phyloP scores from a whole-genome alignment of 2,797 vertebrate genomes.

The Nannoperca obscura region DNA sequence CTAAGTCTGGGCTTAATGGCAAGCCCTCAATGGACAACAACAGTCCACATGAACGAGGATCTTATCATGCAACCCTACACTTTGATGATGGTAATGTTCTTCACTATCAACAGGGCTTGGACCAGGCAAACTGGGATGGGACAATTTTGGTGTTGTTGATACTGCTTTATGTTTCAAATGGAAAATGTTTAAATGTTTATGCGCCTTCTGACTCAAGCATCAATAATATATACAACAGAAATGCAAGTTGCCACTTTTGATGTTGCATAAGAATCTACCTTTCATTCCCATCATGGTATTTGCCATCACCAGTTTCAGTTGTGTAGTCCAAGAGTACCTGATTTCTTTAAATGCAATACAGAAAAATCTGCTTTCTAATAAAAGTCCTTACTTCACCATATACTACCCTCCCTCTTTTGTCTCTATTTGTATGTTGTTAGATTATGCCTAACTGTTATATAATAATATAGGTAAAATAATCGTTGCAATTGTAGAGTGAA shows the following conservation, averaged over 20 bases:
- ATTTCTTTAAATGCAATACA: conserved; percentile 87
- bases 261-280: conserved; percentile 80
- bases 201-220: conserved; percentile 83
- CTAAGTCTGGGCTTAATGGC: conserved; percentile 54
- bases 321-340: conserved; percentile 79
- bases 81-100: conserved; percentile 66
- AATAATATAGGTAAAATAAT: conserved; percentile 17
- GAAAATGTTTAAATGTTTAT: conserved; percentile 79
- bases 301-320: conserved; percentile 78
- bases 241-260: conserved; percentile 84
- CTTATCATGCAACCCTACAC: conserved; percentile 68
- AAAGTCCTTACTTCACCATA: conserved; percentile 85
- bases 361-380: conserved; percentile 88
- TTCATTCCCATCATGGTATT: conserved; percentile 82
- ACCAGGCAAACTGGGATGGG: conserved; percentile 71
- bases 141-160: conserved; percentile 78
- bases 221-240: conserved; percentile 80
- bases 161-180: conserved; percentile 75
- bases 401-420: conserved; percentile 23
- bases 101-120: conserved; percentile 71
- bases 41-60: conserved; percentile 43
- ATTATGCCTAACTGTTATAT: background rate
- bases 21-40: conserved; percentile 63
- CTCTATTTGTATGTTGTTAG: background rate
- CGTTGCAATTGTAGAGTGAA: background rate